Evolutionary conservation across 2,113 vertebrate genomes (phyloP), one percentile per base, ranked within the genome.

Genomic region (Macquaria ambigua): DNA sequence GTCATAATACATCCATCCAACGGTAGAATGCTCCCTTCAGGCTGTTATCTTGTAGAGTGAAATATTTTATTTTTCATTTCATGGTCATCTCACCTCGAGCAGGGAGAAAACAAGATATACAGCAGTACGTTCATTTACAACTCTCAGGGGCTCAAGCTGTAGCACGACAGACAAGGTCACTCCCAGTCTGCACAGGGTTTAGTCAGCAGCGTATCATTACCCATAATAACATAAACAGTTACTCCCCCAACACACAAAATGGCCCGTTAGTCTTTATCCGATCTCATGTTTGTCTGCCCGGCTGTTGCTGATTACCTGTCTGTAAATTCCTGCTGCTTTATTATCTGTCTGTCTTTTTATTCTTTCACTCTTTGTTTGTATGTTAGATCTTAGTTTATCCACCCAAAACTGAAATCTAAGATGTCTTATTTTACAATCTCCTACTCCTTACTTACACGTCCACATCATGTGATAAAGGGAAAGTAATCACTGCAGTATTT

Each of bases 151-250:
- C 68, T 59, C 31, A 20, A 75, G 74, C 20, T 72, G 53, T 62
- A 41, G 25, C 46, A 67, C 14, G 34, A 67, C 87, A 91, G 91
- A 89, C 88, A 3, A 69, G 53, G 77, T 88, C 82, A 55, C 90
- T 87, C 82, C 87, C 73, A 48, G 92, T 84, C 91, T 92, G 73
- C 81, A 66, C 70, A 6, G 78, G 75, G 81, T 83, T 89, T 79
- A 92, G 70, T 55, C 70, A 66, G 80, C 78, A 77, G 74, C 25
- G 7, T 91, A 52, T 94, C 76, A 94, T 93, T 93, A 93, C 56
- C 53, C 82, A 79, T 89, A 93, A 93, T 91, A 87, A 89, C 91
- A 93, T 83, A 86, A 91, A 93, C 90, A 90, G 84, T 62, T 8
- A 50, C 74, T 70, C 87, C 78, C 70, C 74, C 73, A 16, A 52